These are phyloP conservation scores for Bombus terrestris DNA, from an alignment of 1,140 invertebrate genomes.

Conservation along the genomic window DNA sequence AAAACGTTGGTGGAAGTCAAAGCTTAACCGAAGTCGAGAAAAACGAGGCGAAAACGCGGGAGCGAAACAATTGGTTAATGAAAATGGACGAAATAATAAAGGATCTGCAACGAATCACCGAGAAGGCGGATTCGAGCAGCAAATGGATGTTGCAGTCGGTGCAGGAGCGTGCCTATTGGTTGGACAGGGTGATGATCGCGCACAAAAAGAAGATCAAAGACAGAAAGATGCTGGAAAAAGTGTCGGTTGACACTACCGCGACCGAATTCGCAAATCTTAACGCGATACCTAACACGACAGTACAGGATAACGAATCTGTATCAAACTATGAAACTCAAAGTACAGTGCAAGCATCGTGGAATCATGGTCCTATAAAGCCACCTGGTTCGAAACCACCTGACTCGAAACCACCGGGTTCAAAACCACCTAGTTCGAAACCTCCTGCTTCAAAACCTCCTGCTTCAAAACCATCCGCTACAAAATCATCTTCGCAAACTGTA, in stretches of 20 bases:
- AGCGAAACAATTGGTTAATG: slow-evolving; percentile 9
- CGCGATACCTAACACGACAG: neutral
- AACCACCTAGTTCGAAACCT: neutral
- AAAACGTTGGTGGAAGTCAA: no score
- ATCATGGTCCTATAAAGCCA: neutral
- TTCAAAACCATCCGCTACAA: neutral
- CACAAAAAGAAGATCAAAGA: slow-evolving; percentile 35
- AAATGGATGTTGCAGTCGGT: neutral
- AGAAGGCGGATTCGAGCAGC: neutral
- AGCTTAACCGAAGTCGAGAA: no score
- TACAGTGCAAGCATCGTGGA: neutral
- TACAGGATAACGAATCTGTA: fast-evolving
- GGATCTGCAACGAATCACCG: slow-evolving; percentile 33
- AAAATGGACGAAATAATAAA: slow-evolving; percentile 46
- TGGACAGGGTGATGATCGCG: slow-evolving; percentile 41
- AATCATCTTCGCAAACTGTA: no score
- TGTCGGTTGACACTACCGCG: neutral
- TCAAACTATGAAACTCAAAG: neutral
- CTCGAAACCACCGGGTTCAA: neutral
- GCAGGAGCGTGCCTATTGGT: slow-evolving; percentile 33
- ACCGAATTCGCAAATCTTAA: neutral
- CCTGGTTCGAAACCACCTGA: neutral
- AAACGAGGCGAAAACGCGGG: neutral
- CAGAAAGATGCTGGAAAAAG: neutral
- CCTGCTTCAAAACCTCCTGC: neutral